These are phyloP conservation scores for Drosophila biarmipes DNA, from an alignment of 1,140 invertebrate genomes.

Conservation along the genomic window DNA sequence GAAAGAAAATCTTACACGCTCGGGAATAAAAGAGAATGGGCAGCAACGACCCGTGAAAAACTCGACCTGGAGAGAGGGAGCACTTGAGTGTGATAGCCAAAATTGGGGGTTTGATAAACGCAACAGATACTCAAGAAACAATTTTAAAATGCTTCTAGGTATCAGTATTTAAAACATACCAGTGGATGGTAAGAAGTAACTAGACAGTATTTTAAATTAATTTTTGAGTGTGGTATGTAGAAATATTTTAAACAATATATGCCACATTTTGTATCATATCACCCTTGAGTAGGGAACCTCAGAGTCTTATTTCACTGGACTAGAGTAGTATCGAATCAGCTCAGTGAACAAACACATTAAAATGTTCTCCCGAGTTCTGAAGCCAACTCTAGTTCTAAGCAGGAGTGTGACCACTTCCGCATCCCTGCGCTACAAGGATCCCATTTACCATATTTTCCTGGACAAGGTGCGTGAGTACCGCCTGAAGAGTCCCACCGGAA, in stretches of 20 bases:
- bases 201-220: too few species aligned
- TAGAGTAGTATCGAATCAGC: background rate
- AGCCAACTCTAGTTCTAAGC: background rate
- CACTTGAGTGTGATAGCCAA: slow-evolving; percentile 1
- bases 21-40: slow-evolving; percentile 23
- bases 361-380: slow-evolving; percentile 19
- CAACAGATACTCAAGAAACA: slow-evolving; percentile 3
- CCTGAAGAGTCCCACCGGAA: slow-evolving; percentile 31
- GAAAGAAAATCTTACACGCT: slow-evolving; percentile 26
- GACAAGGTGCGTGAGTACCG: slow-evolving; percentile 41
- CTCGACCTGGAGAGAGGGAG: slow-evolving; percentile 9
- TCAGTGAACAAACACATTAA: background rate
- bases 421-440: slow-evolving; percentile 6
- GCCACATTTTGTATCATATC: background rate
- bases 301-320: background rate
- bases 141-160: background rate
- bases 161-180: background rate
- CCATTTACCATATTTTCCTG: slow-evolving; percentile 21
- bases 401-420: background rate
- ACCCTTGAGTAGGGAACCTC: too few species aligned
- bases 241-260: background rate
- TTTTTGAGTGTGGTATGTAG: too few species aligned
- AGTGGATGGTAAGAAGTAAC: background rate
- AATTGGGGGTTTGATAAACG: slow-evolving; percentile 24
- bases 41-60: slow-evolving; percentile 48